Percentiles rank a stretch among this genome's conserved stretches.
Evolutionary conservation across 2,113 vertebrate genomes (phyloP).

Genomic region (Acrocephalus kingi): DNA sequence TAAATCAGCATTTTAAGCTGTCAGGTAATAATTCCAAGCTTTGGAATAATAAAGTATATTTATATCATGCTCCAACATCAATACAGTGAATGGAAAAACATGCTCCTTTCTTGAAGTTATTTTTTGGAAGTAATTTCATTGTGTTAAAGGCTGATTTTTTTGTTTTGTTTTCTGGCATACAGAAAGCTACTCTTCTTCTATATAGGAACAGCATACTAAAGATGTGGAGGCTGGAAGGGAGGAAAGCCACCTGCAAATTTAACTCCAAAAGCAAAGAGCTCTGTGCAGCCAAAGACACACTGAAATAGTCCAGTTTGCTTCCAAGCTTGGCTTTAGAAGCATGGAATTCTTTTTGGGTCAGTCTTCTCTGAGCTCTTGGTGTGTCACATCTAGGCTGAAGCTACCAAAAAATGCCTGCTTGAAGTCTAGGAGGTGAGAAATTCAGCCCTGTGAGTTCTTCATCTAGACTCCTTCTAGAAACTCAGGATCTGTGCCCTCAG

Average conservation of each 20-base stretch:
- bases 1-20: constrained; percentile 70
- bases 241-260: constrained; percentile 41
- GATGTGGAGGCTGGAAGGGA: constrained; percentile 15
- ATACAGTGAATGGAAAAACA: constrained; percentile 54
- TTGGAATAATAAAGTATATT: constrained; percentile 70
- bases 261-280: constrained; percentile 4
- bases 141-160: constrained; percentile 17
- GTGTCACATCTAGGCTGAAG: background rate
- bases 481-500: background rate
- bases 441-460: background rate
- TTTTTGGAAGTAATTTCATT: constrained; percentile 34
- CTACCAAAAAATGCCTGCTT: background rate
- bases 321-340: background rate
- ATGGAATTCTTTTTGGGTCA: background rate
- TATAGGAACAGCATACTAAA: background rate
- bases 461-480: background rate
- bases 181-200: constrained; percentile 1
- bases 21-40: constrained; percentile 70
- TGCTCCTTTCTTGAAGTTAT: constrained; percentile 16
- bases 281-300: background rate
- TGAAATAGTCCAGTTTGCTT: background rate
- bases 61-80: constrained; percentile 53
- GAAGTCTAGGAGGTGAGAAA: background rate
- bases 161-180: constrained; percentile 20
- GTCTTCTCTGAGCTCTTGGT: background rate